These are phyloP conservation scores for Ascaphus truei DNA, from an alignment of 2,113 vertebrate genomes.

Conservation along the genomic window DNA sequence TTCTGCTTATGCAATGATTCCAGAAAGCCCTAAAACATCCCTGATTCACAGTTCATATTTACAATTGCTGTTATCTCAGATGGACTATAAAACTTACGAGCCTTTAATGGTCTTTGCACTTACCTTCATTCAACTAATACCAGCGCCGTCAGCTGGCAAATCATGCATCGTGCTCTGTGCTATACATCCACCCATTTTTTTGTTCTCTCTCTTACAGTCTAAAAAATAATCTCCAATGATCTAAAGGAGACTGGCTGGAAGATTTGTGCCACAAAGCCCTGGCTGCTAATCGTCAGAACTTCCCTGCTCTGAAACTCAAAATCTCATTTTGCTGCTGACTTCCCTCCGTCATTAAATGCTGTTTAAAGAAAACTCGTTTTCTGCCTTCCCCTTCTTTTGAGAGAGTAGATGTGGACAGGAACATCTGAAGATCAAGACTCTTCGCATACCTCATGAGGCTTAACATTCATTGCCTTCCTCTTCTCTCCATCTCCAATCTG, in stretches of 20 bases:
- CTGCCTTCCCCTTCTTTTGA: not conserved
- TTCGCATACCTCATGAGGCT: not conserved
- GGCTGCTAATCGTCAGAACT: not conserved
- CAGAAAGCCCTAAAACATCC: not conserved
- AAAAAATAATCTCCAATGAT: not conserved
- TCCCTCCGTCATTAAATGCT: not conserved
- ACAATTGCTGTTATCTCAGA: not conserved
- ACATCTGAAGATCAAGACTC: not conserved
- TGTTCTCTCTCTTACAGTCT: slow-evolving; percentile 7
- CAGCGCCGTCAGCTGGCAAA: not conserved
- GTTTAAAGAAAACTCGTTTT: not conserved
- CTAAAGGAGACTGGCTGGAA: not conserved
- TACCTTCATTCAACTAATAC: not conserved
- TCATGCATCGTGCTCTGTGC: not conserved
- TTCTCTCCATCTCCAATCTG: not conserved
- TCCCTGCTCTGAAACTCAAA: not conserved
- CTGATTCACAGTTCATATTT: not conserved
- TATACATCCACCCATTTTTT: slow-evolving; percentile 1
- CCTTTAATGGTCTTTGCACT: not conserved
- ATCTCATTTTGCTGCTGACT: not conserved
- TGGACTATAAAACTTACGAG: slow-evolving; percentile 2
- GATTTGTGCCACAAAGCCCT: not conserved
- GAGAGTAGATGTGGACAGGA: not conserved
- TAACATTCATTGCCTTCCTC: not conserved
- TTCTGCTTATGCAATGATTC: not conserved